Conservation (phyloP, 2,888 invertebrate species). For the Drosophila anomalata region DNA sequence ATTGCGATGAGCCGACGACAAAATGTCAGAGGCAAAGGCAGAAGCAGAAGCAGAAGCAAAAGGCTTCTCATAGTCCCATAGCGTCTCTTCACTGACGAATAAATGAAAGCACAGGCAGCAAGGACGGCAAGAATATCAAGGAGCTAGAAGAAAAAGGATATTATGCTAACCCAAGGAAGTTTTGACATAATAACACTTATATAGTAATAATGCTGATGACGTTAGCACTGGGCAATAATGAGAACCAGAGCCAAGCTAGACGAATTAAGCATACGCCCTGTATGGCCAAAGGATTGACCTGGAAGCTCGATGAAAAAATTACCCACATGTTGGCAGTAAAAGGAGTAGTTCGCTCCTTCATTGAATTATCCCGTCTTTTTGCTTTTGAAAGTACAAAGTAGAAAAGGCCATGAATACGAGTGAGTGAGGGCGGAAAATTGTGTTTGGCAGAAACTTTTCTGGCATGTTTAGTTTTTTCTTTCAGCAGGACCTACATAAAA, state of each 20-base stretch:
- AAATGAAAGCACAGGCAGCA: background rate
- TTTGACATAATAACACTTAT: slow-evolving; percentile 62
- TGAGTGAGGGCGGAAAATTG: slow-evolving; percentile 1
- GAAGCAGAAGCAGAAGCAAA: slow-evolving; percentile 15
- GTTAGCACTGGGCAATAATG: slow-evolving; percentile 33
- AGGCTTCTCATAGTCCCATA: slow-evolving; percentile 21
- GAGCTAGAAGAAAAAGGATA: slow-evolving; percentile 8
- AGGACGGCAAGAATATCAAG: background rate
- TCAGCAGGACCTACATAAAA: slow-evolving; percentile 25
- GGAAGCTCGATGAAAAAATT: slow-evolving; percentile 53
- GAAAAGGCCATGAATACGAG: background rate
- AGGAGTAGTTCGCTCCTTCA: slow-evolving; percentile 39
- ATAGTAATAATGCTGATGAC: slow-evolving; percentile 67
- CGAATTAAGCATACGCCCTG: slow-evolving; percentile 60
- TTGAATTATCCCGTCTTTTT: slow-evolving; percentile 59
- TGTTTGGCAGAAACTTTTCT: slow-evolving; percentile 39
- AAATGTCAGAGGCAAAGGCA: slow-evolving; percentile 67
- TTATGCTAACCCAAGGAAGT: slow-evolving; percentile 19
- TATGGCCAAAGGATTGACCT: slow-evolving; percentile 53
- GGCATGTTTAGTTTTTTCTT: slow-evolving; percentile 47
- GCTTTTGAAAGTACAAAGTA: slow-evolving; percentile 16
- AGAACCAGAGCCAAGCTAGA: slow-evolving; percentile 6
- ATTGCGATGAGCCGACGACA: slow-evolving; percentile 76
- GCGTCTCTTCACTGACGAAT: slow-evolving; percentile 11
- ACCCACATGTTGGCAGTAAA: slow-evolving; percentile 52